phyloP scores from a whole-genome alignment of 2,888 invertebrate genomes.

The Taenaris catops region DNA sequence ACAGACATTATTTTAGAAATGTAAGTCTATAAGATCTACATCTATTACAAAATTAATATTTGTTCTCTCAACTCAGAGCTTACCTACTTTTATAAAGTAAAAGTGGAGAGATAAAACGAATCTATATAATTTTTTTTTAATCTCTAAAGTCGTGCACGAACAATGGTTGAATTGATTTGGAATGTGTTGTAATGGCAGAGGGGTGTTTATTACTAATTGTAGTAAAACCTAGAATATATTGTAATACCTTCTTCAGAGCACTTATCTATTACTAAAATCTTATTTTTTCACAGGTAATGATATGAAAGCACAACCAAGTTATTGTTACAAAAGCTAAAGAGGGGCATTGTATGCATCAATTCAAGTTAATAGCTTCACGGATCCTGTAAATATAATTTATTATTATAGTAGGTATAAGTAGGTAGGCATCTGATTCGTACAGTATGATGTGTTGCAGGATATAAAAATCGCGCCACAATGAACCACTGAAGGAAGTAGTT shows the following conservation, averaged over 20 bases:
- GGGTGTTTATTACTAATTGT: no score
- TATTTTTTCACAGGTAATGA: constrained; percentile 18
- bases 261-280: constrained; percentile 11
- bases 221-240: constrained; percentile 5
- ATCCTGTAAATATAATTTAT: no score
- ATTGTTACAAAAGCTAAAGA: constrained; percentile 18
- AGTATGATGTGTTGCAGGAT: constrained; percentile 14
- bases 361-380: no score
- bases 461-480: constrained; percentile 19
- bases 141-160: no score
- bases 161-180: constrained; percentile 16
- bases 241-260: constrained; percentile 12
- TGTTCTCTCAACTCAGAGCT: constrained; percentile 23
- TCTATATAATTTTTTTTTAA: neutral
- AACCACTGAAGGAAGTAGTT: constrained; percentile 24
- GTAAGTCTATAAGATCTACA: constrained; percentile 22
- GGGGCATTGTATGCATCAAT: no score
- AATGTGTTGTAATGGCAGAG: constrained; percentile 12
- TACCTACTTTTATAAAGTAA: constrained; percentile 23
- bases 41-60: constrained; percentile 18
- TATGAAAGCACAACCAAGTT: constrained; percentile 25
- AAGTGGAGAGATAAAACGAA: constrained; percentile 2
- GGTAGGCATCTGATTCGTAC: constrained; percentile 27
- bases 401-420: no score
- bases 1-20: constrained; percentile 22